Conservation (phyloP, 2,113 vertebrate genomes). For the Isichthys henryi region DNA sequence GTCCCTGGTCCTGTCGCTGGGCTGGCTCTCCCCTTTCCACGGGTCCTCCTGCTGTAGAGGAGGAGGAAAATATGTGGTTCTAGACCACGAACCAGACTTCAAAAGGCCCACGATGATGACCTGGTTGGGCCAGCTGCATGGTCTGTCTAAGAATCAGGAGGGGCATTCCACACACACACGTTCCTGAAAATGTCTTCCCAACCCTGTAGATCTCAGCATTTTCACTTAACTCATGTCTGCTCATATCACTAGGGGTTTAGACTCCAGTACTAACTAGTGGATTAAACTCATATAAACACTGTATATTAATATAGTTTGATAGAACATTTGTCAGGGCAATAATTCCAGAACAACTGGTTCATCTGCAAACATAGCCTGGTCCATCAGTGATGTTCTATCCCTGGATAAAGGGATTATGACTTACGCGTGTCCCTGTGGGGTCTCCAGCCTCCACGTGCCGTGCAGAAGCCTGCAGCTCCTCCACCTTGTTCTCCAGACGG, state of each 20-base stretch:
- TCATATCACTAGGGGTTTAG: no score
- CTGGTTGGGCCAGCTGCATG: not conserved
- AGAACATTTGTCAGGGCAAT: not conserved
- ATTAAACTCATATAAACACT: not conserved
- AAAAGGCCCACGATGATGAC: not conserved
- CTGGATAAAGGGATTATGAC: constrained; percentile 6
- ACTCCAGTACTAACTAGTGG: not conserved
- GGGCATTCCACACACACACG: not conserved
- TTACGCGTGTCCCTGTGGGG: constrained; percentile 33
- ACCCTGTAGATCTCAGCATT: no score
- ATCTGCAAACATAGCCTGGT: not conserved
- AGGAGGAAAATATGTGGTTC: not conserved
- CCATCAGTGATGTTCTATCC: not conserved
- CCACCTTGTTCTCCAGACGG: constrained; percentile 64
- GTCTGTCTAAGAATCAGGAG: no score
- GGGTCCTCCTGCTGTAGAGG: constrained; percentile 1
- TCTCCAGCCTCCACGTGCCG: constrained; percentile 25
- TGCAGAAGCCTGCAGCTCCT: constrained; percentile 44
- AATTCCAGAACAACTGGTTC: not conserved
- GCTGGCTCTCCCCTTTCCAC: constrained; percentile 24
- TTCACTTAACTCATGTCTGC: no score
- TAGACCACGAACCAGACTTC: not conserved
- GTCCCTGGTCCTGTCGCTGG: constrained; percentile 67
- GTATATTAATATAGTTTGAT: not conserved
- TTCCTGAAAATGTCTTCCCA: not conserved